Evolutionary conservation across 2,888 invertebrate genomes (phyloP).

Genomic region (Synergus gifuensis): DNA sequence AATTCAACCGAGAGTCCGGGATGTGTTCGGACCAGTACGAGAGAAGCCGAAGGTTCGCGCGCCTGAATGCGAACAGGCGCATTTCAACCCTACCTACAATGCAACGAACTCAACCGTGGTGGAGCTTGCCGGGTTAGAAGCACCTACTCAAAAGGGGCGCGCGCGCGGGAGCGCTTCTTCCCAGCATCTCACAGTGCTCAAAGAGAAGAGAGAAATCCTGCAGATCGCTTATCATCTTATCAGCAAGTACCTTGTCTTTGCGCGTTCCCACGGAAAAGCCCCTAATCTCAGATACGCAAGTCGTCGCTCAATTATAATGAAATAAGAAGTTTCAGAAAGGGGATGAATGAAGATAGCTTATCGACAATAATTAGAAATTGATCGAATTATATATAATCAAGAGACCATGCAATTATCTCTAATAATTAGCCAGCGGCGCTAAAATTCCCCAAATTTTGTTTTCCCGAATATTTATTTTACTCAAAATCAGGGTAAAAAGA

Average conservation of each 20-base stretch:
- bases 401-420: not conserved
- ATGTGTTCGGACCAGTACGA: constrained; percentile 36
- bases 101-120: not conserved
- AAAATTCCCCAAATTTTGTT: not conserved
- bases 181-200: constrained; percentile 5
- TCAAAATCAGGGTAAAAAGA: no score
- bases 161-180: not conserved
- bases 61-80: constrained; percentile 20
- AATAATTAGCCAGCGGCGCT: not conserved
- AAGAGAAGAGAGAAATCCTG: not conserved
- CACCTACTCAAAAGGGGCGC: constrained; percentile 14
- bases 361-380: not conserved
- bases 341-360: not conserved
- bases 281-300: constrained; percentile 8
- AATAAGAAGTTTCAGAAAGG: constrained; percentile 7
- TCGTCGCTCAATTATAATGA: not conserved
- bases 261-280: constrained; percentile 11
- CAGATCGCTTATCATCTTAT: constrained; percentile 37
- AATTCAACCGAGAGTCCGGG: constrained; percentile 35
- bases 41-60: constrained; percentile 33
- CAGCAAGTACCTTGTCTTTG: constrained; percentile 38
- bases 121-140: not conserved
- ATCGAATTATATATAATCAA: no score
- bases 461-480: not conserved
- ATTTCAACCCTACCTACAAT: not conserved